Percentiles rank a stretch among this genome's conserved stretches.
Conservation (phyloP, 2,888 invertebrate genomes). For the Thymelicus sylvestris region DNA sequence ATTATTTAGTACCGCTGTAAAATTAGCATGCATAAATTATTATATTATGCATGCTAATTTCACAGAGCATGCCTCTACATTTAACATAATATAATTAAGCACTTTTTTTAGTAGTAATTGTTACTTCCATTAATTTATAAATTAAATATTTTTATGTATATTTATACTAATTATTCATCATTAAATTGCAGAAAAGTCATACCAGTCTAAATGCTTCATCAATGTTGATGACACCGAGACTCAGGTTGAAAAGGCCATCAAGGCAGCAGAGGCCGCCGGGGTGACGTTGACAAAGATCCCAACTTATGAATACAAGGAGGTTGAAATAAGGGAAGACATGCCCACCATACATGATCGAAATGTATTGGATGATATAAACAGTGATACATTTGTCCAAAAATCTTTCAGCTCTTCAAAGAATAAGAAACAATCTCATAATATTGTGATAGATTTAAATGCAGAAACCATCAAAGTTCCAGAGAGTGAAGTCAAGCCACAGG, state of each 20-base stretch:
- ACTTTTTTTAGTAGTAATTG: no score
- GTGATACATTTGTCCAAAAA: constrained; percentile 87
- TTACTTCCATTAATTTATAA: not conserved
- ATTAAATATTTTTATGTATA: not conserved
- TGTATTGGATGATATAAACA: constrained; percentile 88
- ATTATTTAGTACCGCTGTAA: no score
- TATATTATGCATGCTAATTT: no score
- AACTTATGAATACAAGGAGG: constrained; percentile 77
- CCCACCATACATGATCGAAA: constrained; percentile 83
- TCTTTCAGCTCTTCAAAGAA: constrained; percentile 83
- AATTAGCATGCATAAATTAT: no score
- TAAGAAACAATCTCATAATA: constrained; percentile 87
- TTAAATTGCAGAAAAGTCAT: constrained; percentile 43
- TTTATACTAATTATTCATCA: constrained; percentile 1
- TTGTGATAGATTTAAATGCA: constrained; percentile 89
- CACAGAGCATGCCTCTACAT: no score
- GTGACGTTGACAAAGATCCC: constrained; percentile 80
- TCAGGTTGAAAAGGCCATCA: constrained; percentile 78
- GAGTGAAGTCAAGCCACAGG: constrained; percentile 71
- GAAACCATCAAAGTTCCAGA: constrained; percentile 89
- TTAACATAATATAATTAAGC: no score
- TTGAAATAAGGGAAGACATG: constrained; percentile 79
- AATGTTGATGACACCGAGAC: constrained; percentile 74
- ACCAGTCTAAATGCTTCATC: constrained; percentile 49
- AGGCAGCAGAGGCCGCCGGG: constrained; percentile 80